phyloP scores from a whole-genome alignment of 2,888 invertebrate species.

The Pseudococcus jackbeardsleyi region DNA sequence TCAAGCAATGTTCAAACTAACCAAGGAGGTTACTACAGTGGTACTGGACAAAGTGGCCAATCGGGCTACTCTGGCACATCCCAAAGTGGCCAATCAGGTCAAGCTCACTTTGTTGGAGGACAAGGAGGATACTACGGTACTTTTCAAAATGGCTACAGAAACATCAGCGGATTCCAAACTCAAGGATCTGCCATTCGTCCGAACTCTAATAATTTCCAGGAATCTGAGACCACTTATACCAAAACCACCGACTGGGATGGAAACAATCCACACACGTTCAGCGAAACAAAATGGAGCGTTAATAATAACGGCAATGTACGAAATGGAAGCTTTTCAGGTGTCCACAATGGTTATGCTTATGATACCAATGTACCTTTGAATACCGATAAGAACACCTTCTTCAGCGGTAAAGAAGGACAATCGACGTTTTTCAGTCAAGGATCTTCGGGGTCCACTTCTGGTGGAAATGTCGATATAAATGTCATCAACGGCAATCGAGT shows the following conservation, averaged over 20 bases:
- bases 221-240: constrained; percentile 59
- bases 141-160: constrained; percentile 8
- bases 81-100: background rate
- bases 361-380: background rate
- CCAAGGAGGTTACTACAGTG: no score
- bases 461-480: constrained; percentile 12
- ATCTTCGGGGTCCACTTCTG: background rate
- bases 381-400: constrained; percentile 31
- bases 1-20: no score
- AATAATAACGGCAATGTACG: constrained; percentile 68
- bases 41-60: background rate
- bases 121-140: constrained; percentile 56
- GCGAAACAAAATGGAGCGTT: constrained; percentile 67
- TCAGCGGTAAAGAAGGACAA: constrained; percentile 12
- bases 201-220: constrained; percentile 62
- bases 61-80: background rate
- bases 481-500: constrained; percentile 63
- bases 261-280: constrained; percentile 66
- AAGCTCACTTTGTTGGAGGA: background rate
- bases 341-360: constrained; percentile 65
- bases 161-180: background rate
- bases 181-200: constrained; percentile 5
- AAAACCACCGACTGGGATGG: constrained; percentile 68
- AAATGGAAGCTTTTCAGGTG: constrained; percentile 67
- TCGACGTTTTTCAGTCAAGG: background rate